Evolutionary conservation across 2,888 invertebrate genomes (phyloP).

Genomic region (Himalopsyche japonica): DNA sequence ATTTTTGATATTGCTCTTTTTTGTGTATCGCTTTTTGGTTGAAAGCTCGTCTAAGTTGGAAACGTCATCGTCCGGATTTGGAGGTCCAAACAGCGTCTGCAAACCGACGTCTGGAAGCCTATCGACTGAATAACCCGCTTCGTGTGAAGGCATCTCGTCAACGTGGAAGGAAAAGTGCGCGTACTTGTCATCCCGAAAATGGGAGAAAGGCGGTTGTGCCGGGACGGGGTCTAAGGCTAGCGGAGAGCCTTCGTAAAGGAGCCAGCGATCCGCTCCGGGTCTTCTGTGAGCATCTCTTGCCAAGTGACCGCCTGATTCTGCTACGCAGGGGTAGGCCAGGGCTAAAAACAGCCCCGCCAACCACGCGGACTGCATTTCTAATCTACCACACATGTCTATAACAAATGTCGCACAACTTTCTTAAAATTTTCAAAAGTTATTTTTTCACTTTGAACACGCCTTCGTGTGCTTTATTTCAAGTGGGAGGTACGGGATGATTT

Average conservation of each 20-base stretch:
- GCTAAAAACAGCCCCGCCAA: slow-evolving; percentile 52
- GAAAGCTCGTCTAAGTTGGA: slow-evolving; percentile 47
- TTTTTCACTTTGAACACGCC: background rate
- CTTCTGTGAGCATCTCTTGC: slow-evolving; percentile 47
- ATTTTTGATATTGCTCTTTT: slow-evolving; percentile 43
- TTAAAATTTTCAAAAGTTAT: background rate
- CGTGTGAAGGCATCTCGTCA: slow-evolving; percentile 47
- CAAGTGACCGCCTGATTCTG: slow-evolving; percentile 49
- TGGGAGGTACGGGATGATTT: background rate
- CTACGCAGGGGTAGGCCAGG: slow-evolving; percentile 38
- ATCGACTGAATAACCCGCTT: slow-evolving; percentile 21
- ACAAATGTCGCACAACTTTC: background rate
- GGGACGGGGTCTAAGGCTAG: slow-evolving; percentile 46
- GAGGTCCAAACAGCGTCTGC: slow-evolving; percentile 38
- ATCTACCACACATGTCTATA: slow-evolving; percentile 20
- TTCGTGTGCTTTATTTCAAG: background rate
- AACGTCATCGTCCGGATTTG: slow-evolving; percentile 39
- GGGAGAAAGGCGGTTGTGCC: slow-evolving; percentile 49
- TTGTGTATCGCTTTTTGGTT: slow-evolving; percentile 46
- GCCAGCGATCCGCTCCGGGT: slow-evolving; percentile 45
- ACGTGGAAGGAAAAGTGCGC: slow-evolving; percentile 51
- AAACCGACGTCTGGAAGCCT: slow-evolving; percentile 39
- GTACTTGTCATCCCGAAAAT: slow-evolving; percentile 44
- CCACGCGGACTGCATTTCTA: slow-evolving; percentile 48
- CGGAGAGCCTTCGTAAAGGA: slow-evolving; percentile 44